Conservation (phyloP, 2,888 invertebrate genomes). For the Agrotis ipsilon region DNA sequence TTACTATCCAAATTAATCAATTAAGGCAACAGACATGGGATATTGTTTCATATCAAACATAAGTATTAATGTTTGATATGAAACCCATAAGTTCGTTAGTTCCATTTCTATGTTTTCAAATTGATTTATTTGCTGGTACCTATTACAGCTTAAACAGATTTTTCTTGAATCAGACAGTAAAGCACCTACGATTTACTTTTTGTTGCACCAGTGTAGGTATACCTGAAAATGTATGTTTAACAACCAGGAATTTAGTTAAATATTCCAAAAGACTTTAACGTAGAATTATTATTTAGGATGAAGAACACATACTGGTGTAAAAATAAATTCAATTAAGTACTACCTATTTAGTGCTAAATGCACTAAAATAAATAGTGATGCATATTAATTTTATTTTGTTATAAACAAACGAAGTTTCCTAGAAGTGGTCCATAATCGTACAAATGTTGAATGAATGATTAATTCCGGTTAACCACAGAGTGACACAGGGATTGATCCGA, state of each 20-base stretch:
- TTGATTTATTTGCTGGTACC: background rate
- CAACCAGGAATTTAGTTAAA: background rate
- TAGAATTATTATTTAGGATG: background rate
- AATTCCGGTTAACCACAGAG: slow-evolving; percentile 76
- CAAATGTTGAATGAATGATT: slow-evolving; percentile 73
- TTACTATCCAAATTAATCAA: background rate
- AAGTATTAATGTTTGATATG: too few species aligned
- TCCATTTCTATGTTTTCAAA: slow-evolving; percentile 1
- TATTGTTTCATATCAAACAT: background rate
- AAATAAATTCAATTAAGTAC: slow-evolving; percentile 3
- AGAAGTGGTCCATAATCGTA: slow-evolving; percentile 68
- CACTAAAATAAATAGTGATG: slow-evolving; percentile 33
- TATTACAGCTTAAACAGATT: background rate
- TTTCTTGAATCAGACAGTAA: background rate
- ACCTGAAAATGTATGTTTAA: background rate
- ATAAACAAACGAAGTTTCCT: slow-evolving; percentile 53
- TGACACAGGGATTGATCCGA: slow-evolving; percentile 58
- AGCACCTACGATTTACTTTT: background rate
- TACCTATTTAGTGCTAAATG: background rate
- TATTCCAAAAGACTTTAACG: too few species aligned
- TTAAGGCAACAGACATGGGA: background rate
- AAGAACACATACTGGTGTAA: background rate
- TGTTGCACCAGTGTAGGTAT: background rate
- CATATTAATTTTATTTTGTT: slow-evolving; percentile 16
- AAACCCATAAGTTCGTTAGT: too few species aligned